phyloP scores from a whole-genome alignment of 2,888 invertebrate genomes.

The Imbricaverruca yamaguchii region DNA sequence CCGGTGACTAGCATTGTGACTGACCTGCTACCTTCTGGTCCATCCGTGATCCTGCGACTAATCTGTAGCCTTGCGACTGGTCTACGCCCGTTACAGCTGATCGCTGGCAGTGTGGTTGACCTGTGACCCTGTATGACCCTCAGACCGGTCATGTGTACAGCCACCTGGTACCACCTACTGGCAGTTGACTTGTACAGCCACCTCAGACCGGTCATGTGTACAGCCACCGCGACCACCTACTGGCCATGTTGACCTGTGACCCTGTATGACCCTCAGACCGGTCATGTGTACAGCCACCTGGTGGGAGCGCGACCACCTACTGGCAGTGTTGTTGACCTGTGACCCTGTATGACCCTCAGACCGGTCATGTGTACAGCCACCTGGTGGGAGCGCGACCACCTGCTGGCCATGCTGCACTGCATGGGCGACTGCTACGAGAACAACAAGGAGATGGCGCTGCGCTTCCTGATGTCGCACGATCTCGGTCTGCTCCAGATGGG shows the following conservation, averaged over 20 bases:
- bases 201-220: background rate
- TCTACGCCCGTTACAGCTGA: background rate
- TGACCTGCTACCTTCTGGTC: background rate
- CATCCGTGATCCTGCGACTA: background rate
- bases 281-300: background rate
- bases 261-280: background rate
- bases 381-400: background rate
- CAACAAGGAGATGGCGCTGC: slow-evolving; percentile 31
- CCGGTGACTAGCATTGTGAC: background rate
- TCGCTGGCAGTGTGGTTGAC: background rate
- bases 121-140: background rate
- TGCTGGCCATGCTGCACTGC: background rate
- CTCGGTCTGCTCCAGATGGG: background rate
- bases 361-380: background rate
- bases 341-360: background rate
- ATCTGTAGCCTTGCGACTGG: background rate
- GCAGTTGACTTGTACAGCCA: background rate
- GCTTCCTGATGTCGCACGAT: slow-evolving; percentile 22
- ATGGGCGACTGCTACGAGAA: slow-evolving; percentile 29
- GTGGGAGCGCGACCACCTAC: background rate
- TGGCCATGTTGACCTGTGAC: background rate
- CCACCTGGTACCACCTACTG: background rate
- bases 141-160: background rate
- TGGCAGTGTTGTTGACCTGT: background rate
- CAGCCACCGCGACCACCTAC: background rate